A percentile compares a stretch with the other conserved stretches of the same genome.
Conservation (phyloP, 2,797 vertebrate species). For the Tachyglossus aculeatus region DNA sequence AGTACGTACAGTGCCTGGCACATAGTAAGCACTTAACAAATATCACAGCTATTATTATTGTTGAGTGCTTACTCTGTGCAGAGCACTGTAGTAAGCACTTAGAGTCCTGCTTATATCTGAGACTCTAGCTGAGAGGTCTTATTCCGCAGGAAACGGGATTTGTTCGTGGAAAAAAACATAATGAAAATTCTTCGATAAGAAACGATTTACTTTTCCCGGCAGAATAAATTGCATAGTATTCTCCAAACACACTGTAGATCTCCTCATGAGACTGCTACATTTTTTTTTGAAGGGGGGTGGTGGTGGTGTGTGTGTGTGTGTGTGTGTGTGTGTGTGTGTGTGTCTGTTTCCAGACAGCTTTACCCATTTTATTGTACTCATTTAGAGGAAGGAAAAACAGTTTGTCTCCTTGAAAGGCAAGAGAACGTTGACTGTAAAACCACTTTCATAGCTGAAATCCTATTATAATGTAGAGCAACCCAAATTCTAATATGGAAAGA, state of each 20-base stretch:
- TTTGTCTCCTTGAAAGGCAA: constrained; percentile 66
- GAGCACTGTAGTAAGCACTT: too few species aligned
- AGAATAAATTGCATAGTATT: constrained; percentile 43
- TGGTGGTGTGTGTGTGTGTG: constrained; percentile 45
- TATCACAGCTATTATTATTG: too few species aligned
- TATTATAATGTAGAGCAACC: constrained; percentile 61
- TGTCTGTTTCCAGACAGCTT: constrained; percentile 46
- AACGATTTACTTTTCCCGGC: constrained; percentile 31
- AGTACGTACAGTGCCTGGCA: too few species aligned
- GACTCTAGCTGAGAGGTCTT: not conserved
- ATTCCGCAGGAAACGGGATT: constrained; percentile 5
- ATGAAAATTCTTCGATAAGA: constrained; percentile 35
- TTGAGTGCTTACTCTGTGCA: too few species aligned
- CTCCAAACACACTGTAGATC: constrained; percentile 47
- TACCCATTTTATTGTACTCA: constrained; percentile 66
- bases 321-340: constrained; percentile 16
- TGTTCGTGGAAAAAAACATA: constrained; percentile 32
- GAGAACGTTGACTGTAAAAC: constrained; percentile 60
- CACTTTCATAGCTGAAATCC: constrained; percentile 63
- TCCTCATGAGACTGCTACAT: constrained; percentile 52
- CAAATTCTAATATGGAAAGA: constrained; percentile 66
- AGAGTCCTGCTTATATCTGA: too few species aligned
- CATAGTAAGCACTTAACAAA: too few species aligned
- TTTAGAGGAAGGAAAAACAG: constrained; percentile 68
- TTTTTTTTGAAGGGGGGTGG: constrained; percentile 67